Base-by-base conservation (phyloP, 2,113 vertebrate genomes). In the Grallaria varia region DNA sequence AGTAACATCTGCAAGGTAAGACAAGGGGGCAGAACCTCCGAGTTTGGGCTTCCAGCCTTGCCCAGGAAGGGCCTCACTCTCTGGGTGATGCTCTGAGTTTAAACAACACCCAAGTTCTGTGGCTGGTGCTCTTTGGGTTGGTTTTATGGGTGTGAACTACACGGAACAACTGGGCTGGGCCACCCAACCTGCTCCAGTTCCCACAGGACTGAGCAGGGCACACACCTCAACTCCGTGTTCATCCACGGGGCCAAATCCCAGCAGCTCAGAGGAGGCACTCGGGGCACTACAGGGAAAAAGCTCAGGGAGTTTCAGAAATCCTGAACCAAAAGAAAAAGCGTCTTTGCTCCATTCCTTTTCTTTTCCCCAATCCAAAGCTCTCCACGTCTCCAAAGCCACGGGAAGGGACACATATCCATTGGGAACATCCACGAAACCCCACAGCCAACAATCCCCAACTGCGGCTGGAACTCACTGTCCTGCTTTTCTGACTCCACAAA, bases 171-270 rank as follows among this genome's bases (percentile, higher is more conserved):
- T 27, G 21, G 30, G 16, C 30, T 33, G 37, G 42, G 21, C n/a
- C 37, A 13, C 53, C 63, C 30, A 20, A 37, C 16, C 12, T 21
- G 28, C 39, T 24, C 24, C 9, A 8, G 39, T 8, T 59, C 39
- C 50, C 22, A 10, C 14, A 27, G 39, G 21, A 8, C 19, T 8
- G 37, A 7, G 35, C 37, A 11, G 68, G 59, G 15, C 33, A 22
- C 1, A 9, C 1, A 25, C 10, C 33, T 4, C 10, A 52, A 3
- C 24, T 21, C 4, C 12, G 18, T 8, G 6, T n/a, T 66, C 13
- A 40, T 16, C 68, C 9, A 1, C 23, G 10, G 8, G 39, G 25
- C 31, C 35, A 42, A 25, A 39, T 6, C 10, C 10, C 10, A 39
- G 59, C 21, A 37, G 40, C 21, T 55, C 20, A 20, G 35, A 64